phyloP scores from a whole-genome alignment of 1,140 invertebrate genomes.

The Brachionus manjavacas region DNA sequence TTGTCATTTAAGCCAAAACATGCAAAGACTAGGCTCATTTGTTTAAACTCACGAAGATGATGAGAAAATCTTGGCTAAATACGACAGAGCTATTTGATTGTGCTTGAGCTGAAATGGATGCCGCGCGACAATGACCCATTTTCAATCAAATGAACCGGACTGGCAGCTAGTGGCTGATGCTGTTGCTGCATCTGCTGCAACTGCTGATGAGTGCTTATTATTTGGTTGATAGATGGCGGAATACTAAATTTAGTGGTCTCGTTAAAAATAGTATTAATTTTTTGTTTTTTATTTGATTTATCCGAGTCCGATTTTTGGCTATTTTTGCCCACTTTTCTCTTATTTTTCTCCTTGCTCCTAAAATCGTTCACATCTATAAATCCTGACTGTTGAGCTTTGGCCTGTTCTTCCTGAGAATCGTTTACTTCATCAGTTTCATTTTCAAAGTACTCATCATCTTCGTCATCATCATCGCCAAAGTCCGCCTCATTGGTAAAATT shows the following conservation, averaged over 20 bases:
- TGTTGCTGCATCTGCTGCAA: not conserved
- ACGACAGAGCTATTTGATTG: not conserved
- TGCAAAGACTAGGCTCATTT: not conserved
- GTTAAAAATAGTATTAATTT: slow-evolving; percentile 5
- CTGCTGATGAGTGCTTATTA: not conserved
- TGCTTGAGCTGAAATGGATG: not conserved
- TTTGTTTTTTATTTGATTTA: not conserved
- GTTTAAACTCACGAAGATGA: not conserved
- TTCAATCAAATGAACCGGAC: not conserved
- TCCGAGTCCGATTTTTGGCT: not conserved
- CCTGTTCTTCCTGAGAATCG: not conserved
- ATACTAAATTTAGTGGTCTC: not conserved
- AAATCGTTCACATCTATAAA: not conserved
- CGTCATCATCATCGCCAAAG: slow-evolving; percentile 1
- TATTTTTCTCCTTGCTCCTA: not conserved
- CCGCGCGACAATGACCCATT: not conserved
- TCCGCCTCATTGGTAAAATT: slow-evolving; percentile 21
- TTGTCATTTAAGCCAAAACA: not conserved
- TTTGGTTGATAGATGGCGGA: slow-evolving; percentile 18
- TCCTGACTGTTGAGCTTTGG: not conserved
- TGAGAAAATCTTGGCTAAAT: not conserved
- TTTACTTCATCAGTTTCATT: not conserved
- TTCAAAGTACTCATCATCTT: slow-evolving; percentile 29
- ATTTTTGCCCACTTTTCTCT: not conserved
- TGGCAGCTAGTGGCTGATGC: not conserved